These are phyloP conservation scores for Hemistola chrysoprasaria DNA, from an alignment of 2,888 invertebrate genomes.

Conservation along the genomic window DNA sequence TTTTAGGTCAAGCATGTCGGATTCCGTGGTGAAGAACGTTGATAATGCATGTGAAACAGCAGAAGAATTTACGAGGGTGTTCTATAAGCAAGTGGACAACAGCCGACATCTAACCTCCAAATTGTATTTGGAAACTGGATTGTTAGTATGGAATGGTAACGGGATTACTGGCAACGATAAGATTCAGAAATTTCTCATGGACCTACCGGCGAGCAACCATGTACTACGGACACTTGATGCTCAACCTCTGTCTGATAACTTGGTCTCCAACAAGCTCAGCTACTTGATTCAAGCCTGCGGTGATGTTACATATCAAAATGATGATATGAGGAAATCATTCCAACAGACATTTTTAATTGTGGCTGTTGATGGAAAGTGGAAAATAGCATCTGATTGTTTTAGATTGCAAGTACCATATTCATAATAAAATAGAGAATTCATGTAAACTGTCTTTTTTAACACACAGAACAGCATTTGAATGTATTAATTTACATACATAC, in stretches of 20 bases:
- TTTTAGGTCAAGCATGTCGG: slow-evolving; percentile 47
- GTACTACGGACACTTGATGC: slow-evolving; percentile 90
- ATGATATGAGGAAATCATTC: slow-evolving; percentile 84
- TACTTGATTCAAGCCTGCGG: slow-evolving; percentile 93
- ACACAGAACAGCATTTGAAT: too few relatives aligned
- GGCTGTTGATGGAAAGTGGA: slow-evolving; percentile 95
- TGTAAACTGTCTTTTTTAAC: background rate
- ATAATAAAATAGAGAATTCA: slow-evolving; percentile 20
- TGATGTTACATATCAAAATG: slow-evolving; percentile 87
- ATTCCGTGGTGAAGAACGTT: slow-evolving; percentile 84
- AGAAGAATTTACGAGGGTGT: slow-evolving; percentile 94
- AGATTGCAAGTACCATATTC: slow-evolving; percentile 86
- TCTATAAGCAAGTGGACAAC: slow-evolving; percentile 94
- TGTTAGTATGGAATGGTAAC: slow-evolving; percentile 97
- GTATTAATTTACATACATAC: too few relatives aligned
- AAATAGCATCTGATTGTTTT: slow-evolving; percentile 94
- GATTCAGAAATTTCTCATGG: slow-evolving; percentile 93
- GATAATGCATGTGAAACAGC: slow-evolving; percentile 93
- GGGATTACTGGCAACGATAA: slow-evolving; percentile 89
- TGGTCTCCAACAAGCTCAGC: slow-evolving; percentile 89
- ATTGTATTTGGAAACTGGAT: slow-evolving; percentile 91
- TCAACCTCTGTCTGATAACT: slow-evolving; percentile 91
- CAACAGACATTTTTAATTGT: slow-evolving; percentile 94
- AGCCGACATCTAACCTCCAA: slow-evolving; percentile 91
- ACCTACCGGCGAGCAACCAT: slow-evolving; percentile 92